phyloP scores from a whole-genome alignment of 2,797 vertebrate genomes.

The Enteromius fasciolatus region DNA sequence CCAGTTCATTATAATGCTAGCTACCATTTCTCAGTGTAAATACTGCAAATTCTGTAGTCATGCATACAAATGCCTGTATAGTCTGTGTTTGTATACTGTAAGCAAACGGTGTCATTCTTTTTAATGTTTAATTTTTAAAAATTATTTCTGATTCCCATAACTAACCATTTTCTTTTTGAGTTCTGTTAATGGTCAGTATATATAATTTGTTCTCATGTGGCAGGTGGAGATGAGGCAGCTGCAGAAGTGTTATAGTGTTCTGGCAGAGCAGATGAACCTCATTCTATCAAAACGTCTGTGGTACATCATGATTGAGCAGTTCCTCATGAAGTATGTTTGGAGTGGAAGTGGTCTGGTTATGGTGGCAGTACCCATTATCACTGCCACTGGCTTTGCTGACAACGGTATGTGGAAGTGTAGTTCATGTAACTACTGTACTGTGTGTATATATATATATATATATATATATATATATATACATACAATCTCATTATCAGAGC shows the following conservation, averaged over 20 bases:
- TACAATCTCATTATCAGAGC: not conserved
- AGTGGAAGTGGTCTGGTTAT: conserved; percentile 94
- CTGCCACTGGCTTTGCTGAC: conserved; percentile 95
- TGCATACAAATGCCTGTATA: not conserved
- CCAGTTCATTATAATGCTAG: not conserved
- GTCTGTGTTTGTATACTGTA: not conserved
- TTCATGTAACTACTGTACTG: not conserved
- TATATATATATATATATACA: not conserved
- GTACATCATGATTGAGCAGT: conserved; percentile 99
- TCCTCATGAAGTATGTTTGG: conserved; percentile 99
- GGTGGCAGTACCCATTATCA: conserved; percentile 98
- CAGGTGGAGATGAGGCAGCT: conserved; percentile 98
- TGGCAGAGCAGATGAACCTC: conserved; percentile 94
- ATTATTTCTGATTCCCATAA: not conserved
- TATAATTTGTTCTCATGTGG: not conserved
- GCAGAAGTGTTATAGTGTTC: conserved; percentile 92
- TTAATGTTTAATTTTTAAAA: not conserved
- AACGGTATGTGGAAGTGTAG: conserved; percentile 77
- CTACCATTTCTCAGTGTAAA: not conserved
- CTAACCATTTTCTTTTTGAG: not conserved
- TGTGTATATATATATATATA: too few species aligned
- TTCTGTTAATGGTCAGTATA: not conserved
- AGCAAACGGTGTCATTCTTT: not conserved
- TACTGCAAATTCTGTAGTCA: not conserved
- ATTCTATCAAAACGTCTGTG: conserved; percentile 96